Evolutionary conservation across 30 jellyfish, hydroid and myxozoan genomes (phyloP).

Genomic region (Chironex yamaguchii): DNA sequence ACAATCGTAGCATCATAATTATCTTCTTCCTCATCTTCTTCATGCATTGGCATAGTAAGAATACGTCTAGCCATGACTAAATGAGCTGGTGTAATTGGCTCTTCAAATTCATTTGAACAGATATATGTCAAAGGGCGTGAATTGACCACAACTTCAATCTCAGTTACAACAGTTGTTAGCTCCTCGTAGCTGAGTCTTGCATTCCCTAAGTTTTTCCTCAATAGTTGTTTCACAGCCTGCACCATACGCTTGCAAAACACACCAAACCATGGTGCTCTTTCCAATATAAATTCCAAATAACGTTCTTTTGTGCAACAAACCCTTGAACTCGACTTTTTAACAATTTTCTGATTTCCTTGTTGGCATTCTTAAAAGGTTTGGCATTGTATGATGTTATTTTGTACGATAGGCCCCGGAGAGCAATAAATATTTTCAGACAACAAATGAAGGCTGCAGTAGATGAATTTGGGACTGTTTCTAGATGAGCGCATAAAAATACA

Average conservation of each 20-base stretch:
- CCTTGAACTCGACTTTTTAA: background rate
- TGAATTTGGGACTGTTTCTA: background rate
- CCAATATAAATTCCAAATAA: constrained; percentile 15
- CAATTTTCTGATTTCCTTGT: background rate
- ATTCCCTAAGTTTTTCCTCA: background rate
- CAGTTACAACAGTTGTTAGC: constrained; percentile 4
- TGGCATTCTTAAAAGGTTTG: constrained; percentile 14
- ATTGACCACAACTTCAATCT: constrained; percentile 16
- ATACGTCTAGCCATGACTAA: constrained; percentile 15
- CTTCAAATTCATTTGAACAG: constrained; percentile 23
- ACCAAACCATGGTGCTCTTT: constrained; percentile 53
- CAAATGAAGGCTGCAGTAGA: constrained; percentile 16
- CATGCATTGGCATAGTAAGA: constrained; percentile 15
- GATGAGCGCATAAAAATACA: no score
- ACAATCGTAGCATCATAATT: background rate
- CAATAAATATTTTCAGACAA: constrained; percentile 13
- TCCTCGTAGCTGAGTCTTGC: constrained; percentile 17
- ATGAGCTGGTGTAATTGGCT: constrained; percentile 33
- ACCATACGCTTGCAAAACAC: constrained; percentile 31
- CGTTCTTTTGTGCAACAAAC: background rate
- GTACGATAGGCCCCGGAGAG: background rate
- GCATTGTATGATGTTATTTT: constrained; percentile 38
- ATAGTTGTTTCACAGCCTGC: background rate
- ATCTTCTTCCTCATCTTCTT: constrained; percentile 18
- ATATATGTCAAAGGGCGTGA: constrained; percentile 29